These are phyloP conservation scores for Calosoma granatense DNA, from an alignment of 1,140 invertebrate genomes.

Conservation along the genomic window DNA sequence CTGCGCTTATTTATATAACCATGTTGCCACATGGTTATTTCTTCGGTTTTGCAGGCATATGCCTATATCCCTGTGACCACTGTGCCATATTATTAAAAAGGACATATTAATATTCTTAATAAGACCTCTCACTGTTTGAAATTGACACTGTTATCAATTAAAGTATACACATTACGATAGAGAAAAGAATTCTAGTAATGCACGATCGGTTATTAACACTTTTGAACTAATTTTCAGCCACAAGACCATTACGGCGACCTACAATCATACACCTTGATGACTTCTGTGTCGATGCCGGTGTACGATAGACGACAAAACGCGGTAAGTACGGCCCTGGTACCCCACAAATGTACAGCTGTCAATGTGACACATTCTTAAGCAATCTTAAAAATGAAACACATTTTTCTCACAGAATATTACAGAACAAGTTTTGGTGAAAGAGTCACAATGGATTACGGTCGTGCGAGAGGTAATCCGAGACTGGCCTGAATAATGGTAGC, in stretches of 20 bases:
- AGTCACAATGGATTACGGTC: conserved; percentile 82
- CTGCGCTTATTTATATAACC: no score
- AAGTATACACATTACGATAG: neutral
- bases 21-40: no score
- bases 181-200: neutral
- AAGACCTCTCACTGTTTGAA: neutral
- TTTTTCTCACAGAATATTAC: conserved; percentile 71
- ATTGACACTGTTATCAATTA: neutral
- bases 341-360: neutral
- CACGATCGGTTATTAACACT: conserved; percentile 12
- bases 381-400: neutral
- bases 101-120: neutral
- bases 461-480: conserved; percentile 69
- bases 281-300: conserved; percentile 67
- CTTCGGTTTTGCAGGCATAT: no score
- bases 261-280: conserved; percentile 50
- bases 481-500: no score
- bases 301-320: conserved; percentile 54
- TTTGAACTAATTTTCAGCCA: conserved; percentile 20
- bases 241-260: conserved; percentile 33
- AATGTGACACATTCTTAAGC: neutral
- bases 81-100: neutral
- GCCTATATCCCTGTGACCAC: neutral
- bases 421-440: conserved; percentile 85
- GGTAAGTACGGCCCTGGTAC: conserved; percentile 36